phyloP scores from a whole-genome alignment of 2,797 vertebrate species.

The Vipera latastei region DNA sequence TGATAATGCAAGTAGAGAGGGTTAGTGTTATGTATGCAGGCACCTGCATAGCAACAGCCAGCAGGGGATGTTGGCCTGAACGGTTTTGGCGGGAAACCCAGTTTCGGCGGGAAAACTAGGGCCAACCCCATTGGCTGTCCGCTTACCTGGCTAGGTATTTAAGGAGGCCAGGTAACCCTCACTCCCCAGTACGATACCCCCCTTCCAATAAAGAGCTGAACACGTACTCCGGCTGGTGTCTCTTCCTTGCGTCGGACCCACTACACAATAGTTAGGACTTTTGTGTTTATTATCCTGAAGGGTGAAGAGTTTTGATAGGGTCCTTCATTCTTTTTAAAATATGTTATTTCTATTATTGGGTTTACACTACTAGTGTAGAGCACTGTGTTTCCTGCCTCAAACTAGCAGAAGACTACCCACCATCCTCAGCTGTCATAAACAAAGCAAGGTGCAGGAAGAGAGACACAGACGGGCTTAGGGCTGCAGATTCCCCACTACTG shows the following conservation, averaged over 20 bases:
- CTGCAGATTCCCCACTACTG: background rate
- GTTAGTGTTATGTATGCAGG: too few relatives aligned
- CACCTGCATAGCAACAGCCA: too few relatives aligned
- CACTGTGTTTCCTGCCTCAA: background rate
- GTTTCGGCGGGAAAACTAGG: too few relatives aligned
- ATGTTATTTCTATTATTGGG: background rate
- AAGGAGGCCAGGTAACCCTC: too few relatives aligned
- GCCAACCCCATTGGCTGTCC: too few relatives aligned
- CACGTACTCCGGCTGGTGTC: too few relatives aligned
- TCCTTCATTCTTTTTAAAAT: background rate
- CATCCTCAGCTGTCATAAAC: background rate
- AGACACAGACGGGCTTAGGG: background rate
- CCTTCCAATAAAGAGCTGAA: too few relatives aligned
- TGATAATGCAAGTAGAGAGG: background rate
- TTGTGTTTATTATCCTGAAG: background rate
- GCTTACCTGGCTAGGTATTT: too few relatives aligned
- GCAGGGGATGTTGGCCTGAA: too few relatives aligned
- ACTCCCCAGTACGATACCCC: too few relatives aligned
- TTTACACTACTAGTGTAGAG: background rate
- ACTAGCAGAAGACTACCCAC: background rate
- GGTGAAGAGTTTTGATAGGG: background rate
- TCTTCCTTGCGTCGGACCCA: too few relatives aligned
- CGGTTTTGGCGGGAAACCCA: too few relatives aligned
- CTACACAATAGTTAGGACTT: background rate
- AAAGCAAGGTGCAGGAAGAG: background rate